phyloP scores from a whole-genome alignment of 2,888 invertebrate genomes.

The Xanthia icteritia region DNA sequence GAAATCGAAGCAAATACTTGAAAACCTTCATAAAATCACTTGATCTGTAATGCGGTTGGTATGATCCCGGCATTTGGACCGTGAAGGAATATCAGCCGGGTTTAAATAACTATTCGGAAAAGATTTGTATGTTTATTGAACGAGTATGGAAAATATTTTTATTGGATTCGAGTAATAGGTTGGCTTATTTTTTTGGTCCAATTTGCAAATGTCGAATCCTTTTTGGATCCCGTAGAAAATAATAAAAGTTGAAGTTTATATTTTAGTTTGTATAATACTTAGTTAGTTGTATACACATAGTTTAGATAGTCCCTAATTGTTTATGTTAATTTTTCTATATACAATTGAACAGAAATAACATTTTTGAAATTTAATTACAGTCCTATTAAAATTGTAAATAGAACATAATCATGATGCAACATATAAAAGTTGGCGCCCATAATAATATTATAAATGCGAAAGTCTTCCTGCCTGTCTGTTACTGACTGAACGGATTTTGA shows the following conservation, averaged over 20 bases:
- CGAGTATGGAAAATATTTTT: slow-evolving; percentile 40
- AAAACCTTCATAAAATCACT: slow-evolving; percentile 44
- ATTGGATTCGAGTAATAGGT: slow-evolving; percentile 30
- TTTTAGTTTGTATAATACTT: too few relatives aligned
- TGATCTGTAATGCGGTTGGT: slow-evolving; percentile 36
- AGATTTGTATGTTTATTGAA: slow-evolving; percentile 50
- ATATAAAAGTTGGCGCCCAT: too few relatives aligned
- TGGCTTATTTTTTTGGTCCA: not conserved
- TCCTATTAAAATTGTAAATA: too few relatives aligned
- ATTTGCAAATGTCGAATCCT: not conserved
- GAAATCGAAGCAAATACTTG: slow-evolving; percentile 53
- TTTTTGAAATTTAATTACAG: too few relatives aligned
- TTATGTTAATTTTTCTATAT: too few relatives aligned
- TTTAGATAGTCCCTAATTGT: too few relatives aligned
- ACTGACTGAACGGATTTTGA: not conserved
- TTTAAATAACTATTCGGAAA: slow-evolving; percentile 41
- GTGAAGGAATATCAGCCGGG: slow-evolving; percentile 50
- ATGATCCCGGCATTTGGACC: slow-evolving; percentile 48
- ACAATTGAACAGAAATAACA: too few relatives aligned
- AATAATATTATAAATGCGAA: too few relatives aligned
- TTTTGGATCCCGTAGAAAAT: not conserved
- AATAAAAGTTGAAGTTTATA: too few relatives aligned
- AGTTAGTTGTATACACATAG: too few relatives aligned
- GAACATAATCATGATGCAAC: too few relatives aligned
- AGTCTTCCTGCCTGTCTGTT: too few relatives aligned